Base-by-base conservation (phyloP, 2,888 invertebrate species). In the Palloptera scutellata region DNA sequence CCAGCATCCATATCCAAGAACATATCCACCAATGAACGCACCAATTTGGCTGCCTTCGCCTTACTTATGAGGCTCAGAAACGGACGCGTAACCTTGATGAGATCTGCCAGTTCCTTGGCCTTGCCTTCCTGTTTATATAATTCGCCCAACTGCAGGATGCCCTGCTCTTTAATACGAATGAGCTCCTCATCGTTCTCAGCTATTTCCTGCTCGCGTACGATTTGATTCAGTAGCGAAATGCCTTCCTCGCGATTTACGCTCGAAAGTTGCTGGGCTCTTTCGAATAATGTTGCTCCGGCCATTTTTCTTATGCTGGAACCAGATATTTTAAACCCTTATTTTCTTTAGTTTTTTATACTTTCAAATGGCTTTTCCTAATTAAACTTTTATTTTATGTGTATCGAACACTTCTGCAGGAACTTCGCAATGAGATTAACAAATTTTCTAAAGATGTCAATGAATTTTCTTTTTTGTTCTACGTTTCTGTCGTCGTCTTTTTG, bases 41-140 rank as follows among this genome's bases (percentile, higher is more conserved):
- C 98, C 78, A 99, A 87, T 86, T 99, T 99, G 1, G 98, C 98
- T 63, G 99, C 99, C 87, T 99, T 99, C 45, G 99, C 98, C 88
- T 99, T 99, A 84, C 98, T 98, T 81, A 99, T 96, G 77, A 93
- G 88, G 78, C 92, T 92, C 69, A 99, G 89, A 84, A 99, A 99
- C 15, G 98, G 98, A 78, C 98, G 90, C 61, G 97, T 97, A 71
- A 93, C 92, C 87, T 95, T 95, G 81, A 99, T 98, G 74, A 99
- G 88, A 78, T 95, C 94, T 17, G 94, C 95, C 75, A 95, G 87
- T 85, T 94, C 94, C 86, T 95, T 94, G 73, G 97, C 96, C 86
- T 96, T 95, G 82, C 95, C 95, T 85, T 94, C 94, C 81, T 95
- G 93, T 86, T 97, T 95, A 85, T 96, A 93, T 72, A 94, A 90